These are phyloP conservation scores for Chiloscyllium plagiosum DNA, from an alignment of 2,113 vertebrate species.

Conservation along the genomic window DNA sequence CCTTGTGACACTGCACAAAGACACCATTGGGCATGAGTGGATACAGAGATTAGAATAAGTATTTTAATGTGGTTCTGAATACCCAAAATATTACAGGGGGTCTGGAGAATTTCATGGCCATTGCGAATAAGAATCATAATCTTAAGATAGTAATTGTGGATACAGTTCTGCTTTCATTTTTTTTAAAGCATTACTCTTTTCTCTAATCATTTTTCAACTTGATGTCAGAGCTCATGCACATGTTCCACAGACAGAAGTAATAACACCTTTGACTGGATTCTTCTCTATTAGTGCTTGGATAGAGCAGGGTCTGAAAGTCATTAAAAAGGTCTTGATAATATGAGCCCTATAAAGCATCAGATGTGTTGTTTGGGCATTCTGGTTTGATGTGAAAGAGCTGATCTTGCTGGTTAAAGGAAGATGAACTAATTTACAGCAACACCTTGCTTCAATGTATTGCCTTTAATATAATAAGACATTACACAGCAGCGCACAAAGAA, in stretches of 20 bases:
- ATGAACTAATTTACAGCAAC: not conserved
- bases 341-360: not conserved
- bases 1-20: not conserved
- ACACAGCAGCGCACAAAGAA: not conserved
- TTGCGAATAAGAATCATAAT: not conserved
- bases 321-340: not conserved
- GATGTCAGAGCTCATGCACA: not conserved
- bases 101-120: no score
- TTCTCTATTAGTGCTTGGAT: not conserved
- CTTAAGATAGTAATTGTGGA: not conserved
- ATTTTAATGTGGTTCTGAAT: not conserved
- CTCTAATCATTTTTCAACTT: not conserved
- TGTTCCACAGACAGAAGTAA: not conserved
- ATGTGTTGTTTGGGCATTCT: not conserved
- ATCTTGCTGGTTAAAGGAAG: not conserved
- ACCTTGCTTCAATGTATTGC: no score
- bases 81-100: not conserved
- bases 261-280: not conserved
- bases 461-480: not conserved
- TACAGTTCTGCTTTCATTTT: not conserved
- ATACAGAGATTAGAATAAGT: not conserved
- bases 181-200: not conserved
- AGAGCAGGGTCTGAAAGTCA: not conserved
- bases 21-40: not conserved
- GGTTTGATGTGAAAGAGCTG: not conserved